These are phyloP conservation scores for Palaemon carinicauda DNA, from an alignment of 1,140 invertebrate species.

Conservation along the genomic window DNA sequence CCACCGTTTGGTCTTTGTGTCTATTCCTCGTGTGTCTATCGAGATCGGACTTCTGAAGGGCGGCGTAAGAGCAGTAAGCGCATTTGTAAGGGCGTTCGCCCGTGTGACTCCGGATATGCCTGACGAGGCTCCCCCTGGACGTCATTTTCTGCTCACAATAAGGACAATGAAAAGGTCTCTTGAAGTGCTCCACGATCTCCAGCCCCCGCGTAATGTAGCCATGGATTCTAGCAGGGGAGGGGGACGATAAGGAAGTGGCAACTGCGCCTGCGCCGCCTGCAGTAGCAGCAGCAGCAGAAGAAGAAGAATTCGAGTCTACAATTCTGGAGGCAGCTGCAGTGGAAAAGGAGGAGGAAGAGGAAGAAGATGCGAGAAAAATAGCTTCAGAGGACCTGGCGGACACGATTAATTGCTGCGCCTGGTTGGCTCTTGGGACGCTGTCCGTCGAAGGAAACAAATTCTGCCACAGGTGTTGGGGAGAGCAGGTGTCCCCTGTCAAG, in stretches of 20 bases:
- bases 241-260: not conserved
- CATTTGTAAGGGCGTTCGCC: constrained; percentile 83
- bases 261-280: not conserved
- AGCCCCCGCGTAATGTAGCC: not conserved
- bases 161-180: constrained; percentile 33
- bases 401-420: no score
- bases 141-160: constrained; percentile 45
- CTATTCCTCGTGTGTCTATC: constrained; percentile 32
- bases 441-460: no score
- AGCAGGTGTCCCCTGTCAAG: not conserved
- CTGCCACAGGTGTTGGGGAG: not conserved
- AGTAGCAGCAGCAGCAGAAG: not conserved
- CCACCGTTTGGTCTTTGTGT: not conserved
- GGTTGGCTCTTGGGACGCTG: no score
- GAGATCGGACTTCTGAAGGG: constrained; percentile 54
- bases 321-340: not conserved
- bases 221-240: not conserved
- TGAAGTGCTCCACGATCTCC: not conserved
- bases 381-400: no score
- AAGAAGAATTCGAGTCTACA: no score
- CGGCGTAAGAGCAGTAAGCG: constrained; percentile 74
- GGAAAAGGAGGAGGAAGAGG: not conserved
- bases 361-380: not conserved
- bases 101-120: constrained; percentile 69
- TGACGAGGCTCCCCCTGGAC: constrained; percentile 36